Conservation (phyloP, 2,797 vertebrate species). For the Fratercula arctica region DNA sequence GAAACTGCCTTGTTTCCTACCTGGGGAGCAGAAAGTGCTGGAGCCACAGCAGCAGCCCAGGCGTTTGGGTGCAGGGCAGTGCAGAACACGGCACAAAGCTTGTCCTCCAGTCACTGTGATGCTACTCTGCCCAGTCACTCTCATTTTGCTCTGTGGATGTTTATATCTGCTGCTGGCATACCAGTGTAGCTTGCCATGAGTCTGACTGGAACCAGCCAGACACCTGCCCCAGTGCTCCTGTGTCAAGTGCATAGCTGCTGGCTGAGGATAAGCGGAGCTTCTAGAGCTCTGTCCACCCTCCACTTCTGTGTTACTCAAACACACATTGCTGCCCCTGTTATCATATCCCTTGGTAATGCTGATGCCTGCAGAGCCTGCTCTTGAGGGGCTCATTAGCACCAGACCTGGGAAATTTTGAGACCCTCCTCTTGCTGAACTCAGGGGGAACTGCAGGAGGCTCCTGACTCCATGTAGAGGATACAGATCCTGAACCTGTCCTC, state of each 20-base stretch:
- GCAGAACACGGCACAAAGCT: not conserved
- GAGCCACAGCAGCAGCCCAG: not conserved
- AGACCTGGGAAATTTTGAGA: not conserved
- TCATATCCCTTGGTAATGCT: fast-evolving
- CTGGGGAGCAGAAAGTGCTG: not conserved
- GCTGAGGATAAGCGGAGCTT: not conserved
- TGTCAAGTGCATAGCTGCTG: not conserved
- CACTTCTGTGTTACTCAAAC: not conserved
- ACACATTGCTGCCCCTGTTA: not conserved
- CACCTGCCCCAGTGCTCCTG: not conserved
- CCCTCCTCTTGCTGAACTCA: not conserved
- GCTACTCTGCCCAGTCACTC: not conserved
- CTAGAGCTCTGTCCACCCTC: not conserved
- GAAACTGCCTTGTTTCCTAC: fast-evolving
- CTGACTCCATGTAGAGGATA: not conserved
- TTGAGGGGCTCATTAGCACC: not conserved
- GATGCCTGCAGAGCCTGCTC: not conserved
- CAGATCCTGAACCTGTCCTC: not conserved
- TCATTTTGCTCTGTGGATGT: fast-evolving
- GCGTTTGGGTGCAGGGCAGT: not conserved
- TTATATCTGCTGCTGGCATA: not conserved
- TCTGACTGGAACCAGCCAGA: not conserved
- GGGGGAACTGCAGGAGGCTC: not conserved
- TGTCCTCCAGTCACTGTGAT: not conserved
- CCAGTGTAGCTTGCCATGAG: not conserved